Conservation (phyloP, 2,113 vertebrate species). For the Paracanthobrama guichenoti region DNA sequence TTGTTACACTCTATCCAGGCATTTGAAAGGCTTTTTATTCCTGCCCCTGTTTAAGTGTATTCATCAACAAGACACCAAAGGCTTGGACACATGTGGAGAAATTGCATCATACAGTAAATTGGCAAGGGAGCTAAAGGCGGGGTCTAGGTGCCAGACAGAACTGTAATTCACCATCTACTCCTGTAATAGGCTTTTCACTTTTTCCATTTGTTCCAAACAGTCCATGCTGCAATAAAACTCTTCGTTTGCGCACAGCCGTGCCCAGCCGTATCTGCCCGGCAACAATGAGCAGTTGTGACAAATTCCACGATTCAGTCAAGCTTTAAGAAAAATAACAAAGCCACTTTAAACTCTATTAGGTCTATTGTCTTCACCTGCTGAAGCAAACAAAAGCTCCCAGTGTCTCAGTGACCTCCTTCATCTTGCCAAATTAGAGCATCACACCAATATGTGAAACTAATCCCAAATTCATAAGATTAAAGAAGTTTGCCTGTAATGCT, state of each 20-base stretch:
- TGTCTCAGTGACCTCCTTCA: constrained; percentile 68
- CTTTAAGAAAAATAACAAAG: constrained; percentile 76
- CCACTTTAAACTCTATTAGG: constrained; percentile 73
- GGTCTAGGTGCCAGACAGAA: constrained; percentile 69
- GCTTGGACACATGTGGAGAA: constrained; percentile 58
- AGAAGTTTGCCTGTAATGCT: constrained; percentile 70
- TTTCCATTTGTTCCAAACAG: constrained; percentile 69
- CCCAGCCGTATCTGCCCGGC: constrained; percentile 60
- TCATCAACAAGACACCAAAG: constrained; percentile 50
- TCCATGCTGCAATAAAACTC: constrained; percentile 68
- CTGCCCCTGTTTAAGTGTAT: constrained; percentile 58
- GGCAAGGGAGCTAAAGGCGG: constrained; percentile 68
- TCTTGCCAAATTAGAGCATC: constrained; percentile 66
- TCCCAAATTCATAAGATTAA: constrained; percentile 79
- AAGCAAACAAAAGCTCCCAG: constrained; percentile 72
- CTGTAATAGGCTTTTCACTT: constrained; percentile 75
- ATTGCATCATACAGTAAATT: constrained; percentile 65
- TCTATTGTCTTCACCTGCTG: constrained; percentile 76
- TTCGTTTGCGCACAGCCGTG: constrained; percentile 60
- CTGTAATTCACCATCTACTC: constrained; percentile 73
- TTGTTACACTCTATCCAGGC: background rate
- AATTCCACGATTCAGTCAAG: constrained; percentile 71
- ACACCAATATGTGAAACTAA: constrained; percentile 74
- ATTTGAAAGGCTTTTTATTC: constrained; percentile 34
- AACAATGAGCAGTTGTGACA: constrained; percentile 63